Evolutionary conservation across 2,888 invertebrate genomes (phyloP), one percentile per base, ranked within the genome.

Genomic region (Apamea crenata): DNA sequence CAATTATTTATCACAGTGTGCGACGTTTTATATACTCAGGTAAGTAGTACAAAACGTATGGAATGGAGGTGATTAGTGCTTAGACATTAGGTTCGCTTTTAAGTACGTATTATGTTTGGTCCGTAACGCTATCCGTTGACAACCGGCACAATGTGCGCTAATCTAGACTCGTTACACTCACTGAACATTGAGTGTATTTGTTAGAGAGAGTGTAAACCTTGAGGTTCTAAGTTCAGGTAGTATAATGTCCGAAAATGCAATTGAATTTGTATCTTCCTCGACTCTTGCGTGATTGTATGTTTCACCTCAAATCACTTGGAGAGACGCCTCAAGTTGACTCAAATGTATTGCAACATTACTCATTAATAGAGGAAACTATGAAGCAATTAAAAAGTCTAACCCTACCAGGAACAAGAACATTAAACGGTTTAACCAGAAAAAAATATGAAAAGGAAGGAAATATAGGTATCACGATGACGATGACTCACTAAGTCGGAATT

Each of bases 401-500:
- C 44, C 32, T 61, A 68, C 44, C 68, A 80, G 40, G 56, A 56
- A 66, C 56, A 18, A 44, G 8, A 8, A 6, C 21, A 71, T 7
- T 47, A 36, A 56, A 68, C 32, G 70, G 69, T 61, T 65, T 53
- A 66, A 61, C 80, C 44, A 61, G 53, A 80, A 71, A 53, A 61
- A 32, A 25, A 25, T 2, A 67, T 47, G 8, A 40, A 50, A 61
- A 70, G 65, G 61, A 70, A 82, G 85, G 71, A 81, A 81, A 59
- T 12, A 56, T 56, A 56, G 56, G 25, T 59, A 59, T n/a, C 1
- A 59, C 10, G 25, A 65, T 32, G 16, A 29, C 16, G 25, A 68
- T 86, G 71, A 71, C 36, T 82, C 86, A 75, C 21, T 18, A 16
- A 1, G 18, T 50, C 50, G 18, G 40, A 75, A 68, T 71, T 68